These are phyloP conservation scores for Torymus auratus DNA, from an alignment of 2,888 invertebrate species.

Conservation along the genomic window DNA sequence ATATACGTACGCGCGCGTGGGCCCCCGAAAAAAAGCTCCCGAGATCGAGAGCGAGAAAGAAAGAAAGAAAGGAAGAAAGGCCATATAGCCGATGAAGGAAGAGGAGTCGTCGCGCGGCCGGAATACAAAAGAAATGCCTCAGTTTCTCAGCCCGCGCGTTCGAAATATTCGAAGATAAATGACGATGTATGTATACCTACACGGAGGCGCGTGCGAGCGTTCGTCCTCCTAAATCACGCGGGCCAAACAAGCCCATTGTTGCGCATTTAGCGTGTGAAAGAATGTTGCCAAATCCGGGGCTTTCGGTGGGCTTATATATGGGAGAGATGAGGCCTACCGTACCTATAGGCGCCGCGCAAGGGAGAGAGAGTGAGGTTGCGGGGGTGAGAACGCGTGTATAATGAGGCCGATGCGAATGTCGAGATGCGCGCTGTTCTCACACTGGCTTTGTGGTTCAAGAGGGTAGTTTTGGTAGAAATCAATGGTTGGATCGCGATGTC, in stretches of 20 bases:
- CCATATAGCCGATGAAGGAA: too few species aligned
- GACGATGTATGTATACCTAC: slow-evolving; percentile 54
- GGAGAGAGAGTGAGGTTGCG: neutral
- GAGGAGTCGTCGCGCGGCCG: neutral
- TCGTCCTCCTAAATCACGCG: slow-evolving; percentile 72
- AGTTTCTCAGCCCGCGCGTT: slow-evolving; percentile 61
- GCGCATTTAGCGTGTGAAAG: slow-evolving; percentile 75
- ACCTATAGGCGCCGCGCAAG: neutral
- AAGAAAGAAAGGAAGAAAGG: slow-evolving; percentile 5
- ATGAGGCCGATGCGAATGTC: slow-evolving; percentile 34
- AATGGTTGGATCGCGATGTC: too few species aligned
- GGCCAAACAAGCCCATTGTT: slow-evolving; percentile 75
- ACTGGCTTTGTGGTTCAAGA: neutral
- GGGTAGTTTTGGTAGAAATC: too few species aligned
- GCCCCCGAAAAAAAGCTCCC: slow-evolving; percentile 4
- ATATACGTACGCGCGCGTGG: neutral
- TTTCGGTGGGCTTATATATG: neutral
- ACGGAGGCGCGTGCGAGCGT: neutral
- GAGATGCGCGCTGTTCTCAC: slow-evolving; percentile 26
- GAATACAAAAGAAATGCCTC: slow-evolving; percentile 63
- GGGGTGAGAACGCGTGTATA: slow-evolving; percentile 27
- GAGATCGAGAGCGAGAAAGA: neutral
- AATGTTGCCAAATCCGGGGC: slow-evolving; percentile 68
- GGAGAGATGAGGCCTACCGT: slow-evolving; percentile 1
- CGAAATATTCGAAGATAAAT: slow-evolving; percentile 66